Evolutionary conservation across 1,140 invertebrate genomes (phyloP).

Genomic region (Conus betulinus): DNA sequence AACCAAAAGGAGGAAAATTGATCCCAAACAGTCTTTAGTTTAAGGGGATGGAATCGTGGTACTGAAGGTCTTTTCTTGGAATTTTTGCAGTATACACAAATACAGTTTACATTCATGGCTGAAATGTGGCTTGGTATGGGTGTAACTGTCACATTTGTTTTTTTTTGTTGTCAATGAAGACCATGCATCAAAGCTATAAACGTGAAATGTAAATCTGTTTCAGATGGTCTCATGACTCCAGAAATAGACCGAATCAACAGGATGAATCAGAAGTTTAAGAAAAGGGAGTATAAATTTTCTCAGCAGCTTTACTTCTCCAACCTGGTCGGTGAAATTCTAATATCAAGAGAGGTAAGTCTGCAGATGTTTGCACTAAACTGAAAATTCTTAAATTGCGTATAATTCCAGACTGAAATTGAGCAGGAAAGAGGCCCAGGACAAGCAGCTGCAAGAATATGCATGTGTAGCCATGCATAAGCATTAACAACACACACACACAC

Average conservation of each 20-base stretch:
- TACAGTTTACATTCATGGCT: neutral
- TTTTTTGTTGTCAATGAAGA: neutral
- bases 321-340: slow-evolving; percentile 79
- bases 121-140: neutral
- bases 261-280: slow-evolving; percentile 82
- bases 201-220: slow-evolving; percentile 25
- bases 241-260: slow-evolving; percentile 75
- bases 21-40: too few relatives aligned
- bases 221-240: slow-evolving; percentile 81
- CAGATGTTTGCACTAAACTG: neutral
- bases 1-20: too few relatives aligned
- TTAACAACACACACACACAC: too few relatives aligned
- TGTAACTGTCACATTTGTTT: slow-evolving; percentile 34
- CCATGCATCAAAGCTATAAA: neutral
- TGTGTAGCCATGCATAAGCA: too few relatives aligned
- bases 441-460: too few relatives aligned
- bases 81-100: neutral
- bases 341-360: slow-evolving; percentile 79
- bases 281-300: slow-evolving; percentile 80
- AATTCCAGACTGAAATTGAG: too few relatives aligned
- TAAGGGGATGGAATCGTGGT: too few relatives aligned
- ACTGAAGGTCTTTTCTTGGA: neutral
- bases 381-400: neutral
- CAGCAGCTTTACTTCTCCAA: slow-evolving; percentile 77
- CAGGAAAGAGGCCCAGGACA: too few relatives aligned